phyloP scores from a whole-genome alignment of 2,797 vertebrate species.

The Myotis planiceps region DNA sequence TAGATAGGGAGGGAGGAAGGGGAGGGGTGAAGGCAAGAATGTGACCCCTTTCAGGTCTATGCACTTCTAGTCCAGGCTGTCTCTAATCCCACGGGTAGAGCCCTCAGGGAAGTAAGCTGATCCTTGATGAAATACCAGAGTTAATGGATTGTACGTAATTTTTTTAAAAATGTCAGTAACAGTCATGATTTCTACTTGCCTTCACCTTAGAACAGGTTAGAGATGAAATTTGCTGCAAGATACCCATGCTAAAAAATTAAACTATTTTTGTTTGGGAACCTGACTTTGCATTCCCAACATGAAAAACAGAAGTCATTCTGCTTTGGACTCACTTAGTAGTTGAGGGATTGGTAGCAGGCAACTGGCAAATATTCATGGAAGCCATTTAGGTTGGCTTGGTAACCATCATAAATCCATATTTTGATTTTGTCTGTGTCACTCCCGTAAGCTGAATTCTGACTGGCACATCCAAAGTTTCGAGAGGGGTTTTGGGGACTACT shows the following conservation, averaged over 20 bases:
- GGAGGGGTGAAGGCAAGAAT: background rate
- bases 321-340: background rate
- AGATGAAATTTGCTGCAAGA: background rate
- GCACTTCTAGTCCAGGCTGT: background rate
- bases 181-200: background rate
- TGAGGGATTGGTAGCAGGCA: background rate
- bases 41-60: fast-evolving
- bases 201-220: background rate
- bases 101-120: background rate
- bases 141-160: background rate
- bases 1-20: background rate
- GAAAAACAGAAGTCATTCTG: background rate
- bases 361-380: background rate
- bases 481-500: background rate
- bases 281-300: background rate
- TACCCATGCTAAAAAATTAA: background rate
- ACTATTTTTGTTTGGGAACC: background rate
- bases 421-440: background rate
- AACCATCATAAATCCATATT: background rate
- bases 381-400: background rate
- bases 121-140: background rate
- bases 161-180: background rate
- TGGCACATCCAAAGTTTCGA: background rate
- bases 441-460: background rate
- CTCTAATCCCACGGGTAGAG: background rate